Percentiles rank a stretch among this genome's conserved stretches.
These are phyloP conservation scores for Eulimnadia texana DNA, from an alignment of 1,140 invertebrate species.

Conservation along the genomic window DNA sequence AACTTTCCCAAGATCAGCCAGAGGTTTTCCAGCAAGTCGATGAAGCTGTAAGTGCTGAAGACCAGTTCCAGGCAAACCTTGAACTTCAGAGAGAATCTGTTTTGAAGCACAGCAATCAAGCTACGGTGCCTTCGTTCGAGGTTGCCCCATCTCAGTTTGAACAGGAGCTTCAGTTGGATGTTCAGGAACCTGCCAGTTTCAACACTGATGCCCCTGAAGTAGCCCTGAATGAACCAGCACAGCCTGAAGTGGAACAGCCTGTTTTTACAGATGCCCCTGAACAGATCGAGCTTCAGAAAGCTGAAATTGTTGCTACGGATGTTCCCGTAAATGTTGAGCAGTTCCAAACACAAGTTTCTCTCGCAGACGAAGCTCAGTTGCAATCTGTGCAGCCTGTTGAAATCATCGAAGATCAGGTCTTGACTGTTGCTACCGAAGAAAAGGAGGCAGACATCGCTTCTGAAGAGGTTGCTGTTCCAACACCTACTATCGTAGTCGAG, in stretches of 20 bases:
- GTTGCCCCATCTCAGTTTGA: background rate
- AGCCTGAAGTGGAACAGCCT: background rate
- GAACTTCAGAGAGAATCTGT: background rate
- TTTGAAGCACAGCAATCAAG: background rate
- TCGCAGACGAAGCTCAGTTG: background rate
- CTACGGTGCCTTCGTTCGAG: background rate
- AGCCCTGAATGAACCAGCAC: background rate
- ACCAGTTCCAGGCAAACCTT: background rate
- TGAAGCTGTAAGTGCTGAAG: background rate
- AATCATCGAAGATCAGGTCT: background rate
- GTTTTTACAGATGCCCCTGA: background rate
- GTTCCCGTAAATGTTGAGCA: background rate
- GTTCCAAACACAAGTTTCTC: background rate
- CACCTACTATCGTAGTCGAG: background rate
- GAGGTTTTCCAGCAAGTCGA: too few species aligned
- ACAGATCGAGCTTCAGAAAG: background rate
- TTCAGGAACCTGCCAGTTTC: too few species aligned
- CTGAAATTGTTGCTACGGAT: background rate
- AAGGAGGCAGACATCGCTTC: background rate
- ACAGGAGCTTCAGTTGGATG: background rate
- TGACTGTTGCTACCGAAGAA: background rate
- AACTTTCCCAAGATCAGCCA: background rate
- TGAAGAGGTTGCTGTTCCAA: background rate
- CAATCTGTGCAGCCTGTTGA: background rate
- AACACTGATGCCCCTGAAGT: background rate